Evolutionary conservation across 2,888 invertebrate species (phyloP), one percentile per base, ranked within the genome.

Genomic region (Tigriopus californicus): DNA sequence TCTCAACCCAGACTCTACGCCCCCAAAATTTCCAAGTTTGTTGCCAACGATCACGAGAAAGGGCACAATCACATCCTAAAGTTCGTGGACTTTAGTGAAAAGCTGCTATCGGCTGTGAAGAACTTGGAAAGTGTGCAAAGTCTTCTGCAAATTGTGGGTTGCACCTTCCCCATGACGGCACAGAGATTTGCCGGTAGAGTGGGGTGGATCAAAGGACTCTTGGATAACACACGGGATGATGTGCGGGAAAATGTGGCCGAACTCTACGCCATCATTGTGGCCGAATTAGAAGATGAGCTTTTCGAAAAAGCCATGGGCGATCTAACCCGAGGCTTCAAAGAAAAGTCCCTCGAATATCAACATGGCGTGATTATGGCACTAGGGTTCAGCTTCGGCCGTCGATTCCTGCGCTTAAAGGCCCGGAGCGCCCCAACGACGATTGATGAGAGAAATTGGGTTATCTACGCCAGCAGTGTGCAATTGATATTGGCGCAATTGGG

Each of bases 301-400:
- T 79, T 81, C 64, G 72, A 75, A 49, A 67, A 69, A 13, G 75
- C 76, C 55, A 73, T 83, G 8, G 70, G 68, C 62, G 61, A 62
- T 62, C 56, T 65, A 44, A 49, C 20, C 15, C 15, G n/a, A 11
- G 13, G 41, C n/a, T 41, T 51, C 18, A 51, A 41, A 60, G 75
- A 75, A 65, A 80, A 81, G 72, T 78, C 73, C 61, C 69, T 85
- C 61, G 85, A 86, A 69, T 72, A 77, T 4, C 85, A 85, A 66
- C 86, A 88, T 65, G 90, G 90, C 0, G 81, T 82, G 61, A 68
- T 87, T 60, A 68, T 83, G 53, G 82, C 82, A 10, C 72, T 85
- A 52, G 80, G 84, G 10, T 79, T 81, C 69, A 75, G 81, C 63
- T 76, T 85, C 22, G 52, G 52, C 4, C 15, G 13, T 41, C 40